Evolutionary conservation across 2,113 vertebrate genomes (phyloP).

Genomic region (Phrynosoma blainvillii): DNA sequence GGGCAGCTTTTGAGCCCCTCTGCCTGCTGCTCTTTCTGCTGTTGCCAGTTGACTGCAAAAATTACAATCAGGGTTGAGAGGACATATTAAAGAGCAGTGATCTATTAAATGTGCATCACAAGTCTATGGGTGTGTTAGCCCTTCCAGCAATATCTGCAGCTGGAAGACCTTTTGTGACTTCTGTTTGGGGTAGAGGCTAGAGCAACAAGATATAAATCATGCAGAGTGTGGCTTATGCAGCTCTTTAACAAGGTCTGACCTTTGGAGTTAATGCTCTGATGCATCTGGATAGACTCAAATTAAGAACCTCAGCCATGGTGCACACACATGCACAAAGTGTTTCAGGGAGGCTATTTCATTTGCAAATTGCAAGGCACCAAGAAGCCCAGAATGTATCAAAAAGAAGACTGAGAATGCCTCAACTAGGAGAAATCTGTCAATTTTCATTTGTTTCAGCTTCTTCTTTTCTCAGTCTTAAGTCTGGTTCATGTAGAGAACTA

Average conservation of each 20-base stretch:
- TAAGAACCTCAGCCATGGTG: not conserved
- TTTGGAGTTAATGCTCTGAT: slow-evolving; percentile 25
- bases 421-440: not conserved
- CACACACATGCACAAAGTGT: slow-evolving; percentile 7
- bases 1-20: not conserved
- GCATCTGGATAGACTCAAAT: slow-evolving; percentile 23
- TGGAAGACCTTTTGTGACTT: not conserved
- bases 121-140: not conserved
- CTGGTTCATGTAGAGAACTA: too few species aligned
- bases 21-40: not conserved
- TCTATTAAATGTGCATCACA: not conserved
- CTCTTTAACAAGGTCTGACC: slow-evolving; percentile 16
- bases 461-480: too few species aligned
- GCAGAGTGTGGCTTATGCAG: not conserved
- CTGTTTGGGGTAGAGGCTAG: not conserved
- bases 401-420: not conserved
- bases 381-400: too few species aligned
- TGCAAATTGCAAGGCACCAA: not conserved
- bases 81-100: not conserved
- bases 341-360: not conserved
- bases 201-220: slow-evolving; percentile 13
- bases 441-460: too few species aligned
- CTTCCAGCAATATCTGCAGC: not conserved
- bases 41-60: not conserved
- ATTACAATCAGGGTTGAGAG: not conserved